Evolutionary conservation across 1,140 invertebrate genomes (phyloP), one percentile per base, ranked within the genome.

Genomic region (Drosophila mayri): DNA sequence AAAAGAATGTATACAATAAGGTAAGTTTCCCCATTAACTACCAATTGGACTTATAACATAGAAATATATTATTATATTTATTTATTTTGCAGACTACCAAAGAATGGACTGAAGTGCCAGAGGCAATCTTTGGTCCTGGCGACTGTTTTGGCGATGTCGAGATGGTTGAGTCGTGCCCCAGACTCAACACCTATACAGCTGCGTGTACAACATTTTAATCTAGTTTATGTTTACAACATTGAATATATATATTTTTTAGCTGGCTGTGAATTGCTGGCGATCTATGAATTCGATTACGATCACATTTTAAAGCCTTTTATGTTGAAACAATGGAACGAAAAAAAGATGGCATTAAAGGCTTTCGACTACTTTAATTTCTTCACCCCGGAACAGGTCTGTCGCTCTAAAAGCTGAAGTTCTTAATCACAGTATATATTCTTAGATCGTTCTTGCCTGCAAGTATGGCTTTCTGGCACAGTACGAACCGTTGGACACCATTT

Each of bases 81-180:
- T 32, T 3, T 25, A 0, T 12, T 25, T 37, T 14, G 10, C 61
- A 90, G 18, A 58, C 6, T 50, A 71, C 20, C 40, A 76, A 25
- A 57, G 49, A 52, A 47, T 44, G 9, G 68, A 72, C 14, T 14
- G 47, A 5, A 59, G 71, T 68, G 28, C 37, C 80, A 0, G 68
- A 75, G 22, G 72, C 57, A 7, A 83, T 91, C 9, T 83, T 71
- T 28, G 90, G 90, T 4, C 85, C 90, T 5, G 90, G 90, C 12
- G 90, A 91, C 46, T 91, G 90, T 30, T 72, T 91, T 7, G 90
- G 90, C 2, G 90, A 91, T 49, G 71, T 86, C 1, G 90, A 83
- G 52, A 50, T 91, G 16, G n/a, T 83, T 20, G 90, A 91, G 63
- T 50, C 65, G 0, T 50, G 52, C 4, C 1, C 43, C 0, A 60